Evolutionary conservation across 2,797 vertebrate species (phyloP), one percentile per base, ranked within the genome.

Genomic region (Lepilemur septentrionalis): DNA sequence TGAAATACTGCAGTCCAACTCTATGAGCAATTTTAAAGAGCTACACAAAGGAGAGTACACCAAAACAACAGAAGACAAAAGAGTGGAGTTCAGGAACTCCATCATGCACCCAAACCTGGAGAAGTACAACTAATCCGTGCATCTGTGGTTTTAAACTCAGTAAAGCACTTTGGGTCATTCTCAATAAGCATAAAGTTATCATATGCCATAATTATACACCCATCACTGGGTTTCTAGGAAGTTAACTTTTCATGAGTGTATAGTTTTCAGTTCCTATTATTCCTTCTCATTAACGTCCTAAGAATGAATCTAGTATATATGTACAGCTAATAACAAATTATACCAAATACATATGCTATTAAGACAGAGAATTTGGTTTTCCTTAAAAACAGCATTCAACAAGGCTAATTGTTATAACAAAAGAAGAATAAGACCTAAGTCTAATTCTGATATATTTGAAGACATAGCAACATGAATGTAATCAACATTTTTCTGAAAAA

Each of bases 341-440:
- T 32, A 75, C 61, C 75, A 75, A 76, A n/a, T 28, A 50, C 23
- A 72, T 30, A 61, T 4, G 9, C 15, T 52, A 88, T 46, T 93
- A 81, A 81, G 30, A 23, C 10, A 41, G 91, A 83, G 5, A 93
- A 46, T 70, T 86, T 70, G 46, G 15, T 81, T 93, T 93, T 78
- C 63, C 48, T 94, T 88, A 87, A 91, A 92, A 94, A 81, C 0
- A 93, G 25, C 17, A 95, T 67, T 96, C 59, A 84, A 70, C 1
- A 52, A 73, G 32, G 11, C 12, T 81, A 88, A 91, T 1, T 59
- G 14, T 57, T 91, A 65, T 84, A 81, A 72, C 43, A 89, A 59
- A 95, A 85, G 25, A 91, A 18, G 18, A 79, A 30, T 61, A 93
- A 93, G 38, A 80, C 3, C 12, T 61, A 38, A 82, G 18, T 82